A percentile compares a stretch with the other conserved stretches of the same genome.
Conservation (phyloP, 2,797 vertebrate genomes). For the Galagoides demidoff region DNA sequence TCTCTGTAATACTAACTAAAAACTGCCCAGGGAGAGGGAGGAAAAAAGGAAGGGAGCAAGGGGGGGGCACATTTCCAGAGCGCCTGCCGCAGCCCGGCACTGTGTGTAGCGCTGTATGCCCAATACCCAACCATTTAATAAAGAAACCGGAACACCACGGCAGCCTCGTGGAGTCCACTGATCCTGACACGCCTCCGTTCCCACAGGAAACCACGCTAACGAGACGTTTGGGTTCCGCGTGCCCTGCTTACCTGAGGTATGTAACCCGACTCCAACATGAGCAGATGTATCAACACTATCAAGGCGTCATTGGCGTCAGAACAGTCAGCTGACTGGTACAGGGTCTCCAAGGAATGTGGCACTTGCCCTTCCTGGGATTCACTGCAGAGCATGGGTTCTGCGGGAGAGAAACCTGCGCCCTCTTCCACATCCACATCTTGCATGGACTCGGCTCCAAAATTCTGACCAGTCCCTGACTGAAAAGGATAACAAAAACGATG, state of each 20-base stretch:
- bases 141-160: neutral
- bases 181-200: neutral
- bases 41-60: neutral
- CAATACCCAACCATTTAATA: neutral
- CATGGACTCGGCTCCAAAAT: slow-evolving; percentile 69
- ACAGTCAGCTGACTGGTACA: slow-evolving; percentile 89
- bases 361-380: slow-evolving; percentile 92
- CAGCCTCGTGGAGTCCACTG: neutral
- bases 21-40: neutral
- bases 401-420: slow-evolving; percentile 79
- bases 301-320: slow-evolving; percentile 90
- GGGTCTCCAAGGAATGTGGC: slow-evolving; percentile 93
- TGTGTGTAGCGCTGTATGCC: neutral
- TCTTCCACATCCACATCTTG: slow-evolving; percentile 81
- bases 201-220: neutral
- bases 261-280: slow-evolving; percentile 97
- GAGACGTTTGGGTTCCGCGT: neutral
- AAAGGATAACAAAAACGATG: slow-evolving; percentile 60
- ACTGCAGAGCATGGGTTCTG: slow-evolving; percentile 95
- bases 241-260: slow-evolving; percentile 89
- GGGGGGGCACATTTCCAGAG: neutral
- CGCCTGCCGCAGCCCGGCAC: neutral
- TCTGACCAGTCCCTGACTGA: slow-evolving; percentile 85
- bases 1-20: slow-evolving; percentile 23
- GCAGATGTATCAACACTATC: slow-evolving; percentile 91